Percentiles rank a stretch among this genome's conserved stretches.
These are phyloP conservation scores for Caenorhabditis auriculariae DNA, from an alignment of 2,888 invertebrate genomes.

Conservation along the genomic window DNA sequence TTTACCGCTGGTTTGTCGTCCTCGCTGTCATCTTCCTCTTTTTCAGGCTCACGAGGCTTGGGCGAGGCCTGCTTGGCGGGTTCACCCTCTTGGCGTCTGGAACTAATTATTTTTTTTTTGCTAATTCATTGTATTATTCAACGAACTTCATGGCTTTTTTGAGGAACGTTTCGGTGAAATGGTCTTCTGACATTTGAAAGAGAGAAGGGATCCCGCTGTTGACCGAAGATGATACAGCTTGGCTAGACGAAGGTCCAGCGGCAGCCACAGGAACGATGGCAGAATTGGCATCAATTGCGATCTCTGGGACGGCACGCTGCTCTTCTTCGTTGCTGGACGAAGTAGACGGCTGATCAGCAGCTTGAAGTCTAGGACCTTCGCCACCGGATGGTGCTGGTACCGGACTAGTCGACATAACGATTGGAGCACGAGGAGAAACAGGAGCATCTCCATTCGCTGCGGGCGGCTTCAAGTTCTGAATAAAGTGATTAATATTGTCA, in stretches of 20 bases:
- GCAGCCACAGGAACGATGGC: neutral
- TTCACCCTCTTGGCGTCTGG: constrained; percentile 11
- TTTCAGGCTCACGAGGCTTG: neutral
- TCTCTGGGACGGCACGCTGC: no score
- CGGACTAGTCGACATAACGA: no score
- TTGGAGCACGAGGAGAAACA: no score
- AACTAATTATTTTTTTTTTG: neutral
- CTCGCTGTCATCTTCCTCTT: constrained; percentile 3
- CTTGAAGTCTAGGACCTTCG: no score
- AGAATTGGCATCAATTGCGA: no score
- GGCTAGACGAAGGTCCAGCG: no score
- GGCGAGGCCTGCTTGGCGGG: neutral
- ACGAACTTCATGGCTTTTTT: constrained; percentile 11
- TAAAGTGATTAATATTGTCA: no score
- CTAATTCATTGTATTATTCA: neutral
- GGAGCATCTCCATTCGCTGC: no score
- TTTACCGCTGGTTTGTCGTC: constrained; percentile 45
- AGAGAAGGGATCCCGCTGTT: constrained; percentile 21
- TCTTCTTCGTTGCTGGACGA: no score
- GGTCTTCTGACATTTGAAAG: constrained; percentile 43
- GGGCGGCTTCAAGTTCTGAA: no score
- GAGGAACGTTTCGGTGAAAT: constrained; percentile 42
- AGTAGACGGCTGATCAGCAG: no score
- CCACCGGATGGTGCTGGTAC: no score
- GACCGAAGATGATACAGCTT: constrained; percentile 1